Percentiles rank a stretch among this genome's conserved stretches.
Evolutionary conservation across 1,140 invertebrate genomes (phyloP).

Genomic region (Leptestheria dahalacensis): DNA sequence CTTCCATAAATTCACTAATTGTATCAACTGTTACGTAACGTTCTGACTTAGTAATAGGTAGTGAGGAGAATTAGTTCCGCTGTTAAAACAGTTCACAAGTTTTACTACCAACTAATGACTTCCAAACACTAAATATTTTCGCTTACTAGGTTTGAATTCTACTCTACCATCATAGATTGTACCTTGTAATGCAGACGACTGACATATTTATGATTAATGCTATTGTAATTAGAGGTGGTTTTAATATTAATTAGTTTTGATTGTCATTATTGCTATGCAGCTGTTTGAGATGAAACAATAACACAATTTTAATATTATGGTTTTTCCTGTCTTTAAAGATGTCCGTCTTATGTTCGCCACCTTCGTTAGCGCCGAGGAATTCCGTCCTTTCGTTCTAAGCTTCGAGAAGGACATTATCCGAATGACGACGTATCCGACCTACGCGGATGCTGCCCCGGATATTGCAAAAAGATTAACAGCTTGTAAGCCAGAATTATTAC

Average conservation of each 20-base stretch:
- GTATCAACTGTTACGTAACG: not conserved
- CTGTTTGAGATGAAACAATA: no score
- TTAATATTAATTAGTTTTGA: no score
- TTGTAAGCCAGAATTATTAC: not conserved
- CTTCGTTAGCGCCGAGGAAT: conserved; percentile 4
- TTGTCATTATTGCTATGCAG: no score
- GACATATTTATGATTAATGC: no score
- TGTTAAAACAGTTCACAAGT: no score
- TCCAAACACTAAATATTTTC: no score
- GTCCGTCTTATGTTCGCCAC: conserved; percentile 29
- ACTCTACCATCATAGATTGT: no score
- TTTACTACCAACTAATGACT: no score
- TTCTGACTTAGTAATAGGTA: not conserved
- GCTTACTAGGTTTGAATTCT: no score
- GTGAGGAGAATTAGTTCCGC: no score
- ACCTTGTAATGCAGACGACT: no score
- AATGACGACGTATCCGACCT: not conserved
- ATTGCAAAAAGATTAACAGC: conserved; percentile 6
- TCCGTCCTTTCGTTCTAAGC: conserved; percentile 8
- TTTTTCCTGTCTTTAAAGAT: conserved; percentile 15
- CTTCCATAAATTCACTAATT: not conserved
- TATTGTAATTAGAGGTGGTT: no score
- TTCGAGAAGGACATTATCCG: conserved; percentile 10
- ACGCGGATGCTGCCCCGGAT: conserved; percentile 1
- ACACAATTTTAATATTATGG: not conserved